Evolutionary conservation across 2,888 invertebrate species (phyloP).

Genomic region (Himalopsyche anomala): DNA sequence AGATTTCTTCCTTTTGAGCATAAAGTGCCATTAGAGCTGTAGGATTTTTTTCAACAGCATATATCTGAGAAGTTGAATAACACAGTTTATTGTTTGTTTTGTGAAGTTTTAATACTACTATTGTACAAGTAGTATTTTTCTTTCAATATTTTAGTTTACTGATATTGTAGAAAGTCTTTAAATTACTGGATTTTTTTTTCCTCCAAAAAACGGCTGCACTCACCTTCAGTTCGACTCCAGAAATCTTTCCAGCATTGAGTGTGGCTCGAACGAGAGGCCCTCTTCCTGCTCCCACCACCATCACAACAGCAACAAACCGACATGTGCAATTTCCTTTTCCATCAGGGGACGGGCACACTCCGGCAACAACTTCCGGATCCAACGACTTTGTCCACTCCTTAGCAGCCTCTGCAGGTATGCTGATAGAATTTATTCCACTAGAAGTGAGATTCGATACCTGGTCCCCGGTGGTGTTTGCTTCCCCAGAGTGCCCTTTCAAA

Average conservation of each 20-base stretch:
- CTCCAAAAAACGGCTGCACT: background rate
- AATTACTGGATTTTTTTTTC: too few relatives aligned
- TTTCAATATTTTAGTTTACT: too few relatives aligned
- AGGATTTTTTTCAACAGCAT: slow-evolving; percentile 98
- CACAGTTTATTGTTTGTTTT: too few relatives aligned
- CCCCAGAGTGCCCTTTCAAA: background rate
- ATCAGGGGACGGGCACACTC: slow-evolving; percentile 45
- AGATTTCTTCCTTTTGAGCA: slow-evolving; percentile 85
- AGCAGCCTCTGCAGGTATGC: slow-evolving; percentile 32
- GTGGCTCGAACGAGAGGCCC: slow-evolving; percentile 96
- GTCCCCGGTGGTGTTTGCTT: background rate
- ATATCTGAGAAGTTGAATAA: slow-evolving; percentile 74
- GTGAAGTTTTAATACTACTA: too few relatives aligned
- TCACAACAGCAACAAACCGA: slow-evolving; percentile 77
- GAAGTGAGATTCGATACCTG: slow-evolving; percentile 1
- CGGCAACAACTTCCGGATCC: background rate
- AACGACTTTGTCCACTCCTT: background rate
- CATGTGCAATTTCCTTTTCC: slow-evolving; percentile 68
- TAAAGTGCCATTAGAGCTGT: slow-evolving; percentile 92
- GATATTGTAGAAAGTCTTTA: too few relatives aligned
- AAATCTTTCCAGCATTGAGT: slow-evolving; percentile 84
- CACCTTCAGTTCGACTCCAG: slow-evolving; percentile 79
- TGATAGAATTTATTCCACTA: slow-evolving; percentile 11
- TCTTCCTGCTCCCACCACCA: slow-evolving; percentile 96
- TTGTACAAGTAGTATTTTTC: too few relatives aligned